Evolutionary conservation across 2,113 vertebrate species (phyloP), one percentile per base, ranked within the genome.

Genomic region (Xiphophorus maculatus): DNA sequence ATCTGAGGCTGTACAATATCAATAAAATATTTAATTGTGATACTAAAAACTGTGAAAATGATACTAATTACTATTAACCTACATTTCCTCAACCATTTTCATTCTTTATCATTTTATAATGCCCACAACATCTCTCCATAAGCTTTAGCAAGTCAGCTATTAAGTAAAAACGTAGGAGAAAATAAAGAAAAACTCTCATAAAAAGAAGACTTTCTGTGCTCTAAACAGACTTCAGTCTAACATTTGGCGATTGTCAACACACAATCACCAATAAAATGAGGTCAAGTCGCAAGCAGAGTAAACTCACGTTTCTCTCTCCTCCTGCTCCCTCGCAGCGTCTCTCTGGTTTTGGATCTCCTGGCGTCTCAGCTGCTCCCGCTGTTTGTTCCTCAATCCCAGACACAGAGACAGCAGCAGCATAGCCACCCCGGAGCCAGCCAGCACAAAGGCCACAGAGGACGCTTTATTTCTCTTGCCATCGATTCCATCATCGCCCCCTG

Each of bases 321-420:
- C 77, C 63, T 83, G 82, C 51, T 71, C 70, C 19, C 30, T 37
- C 2, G 73, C 62, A 17, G 27, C 28, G 60, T 73, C 68, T 69
- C 72, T 69, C 19, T 30, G 67, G 62, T 62, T 44, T 2, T 93
- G 75, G 0, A 93, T 90, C 13, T 94, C 82, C 64, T n/a, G 87
- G 4, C 88, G 87, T 14, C 69, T 84, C 70, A 71, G 83, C 69
- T 81, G 87, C 66, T 94, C 95, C 75, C 94, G 89, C 86, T 91
- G 94, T 83, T 93, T 97, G 92, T 97, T 97, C 1, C 96, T 94
- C 73, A 98, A 63, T 3, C 93, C 96, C 87, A 99, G 78, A 87
- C 97, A 98, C 81, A 99, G 73, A 5, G 98, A 97, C 12, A 99
- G 91, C 66, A 99, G 88, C 58, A 99, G 93, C 85, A 99, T 95